Base-by-base conservation (phyloP, 2,113 vertebrate genomes). In the Perca fluviatilis region DNA sequence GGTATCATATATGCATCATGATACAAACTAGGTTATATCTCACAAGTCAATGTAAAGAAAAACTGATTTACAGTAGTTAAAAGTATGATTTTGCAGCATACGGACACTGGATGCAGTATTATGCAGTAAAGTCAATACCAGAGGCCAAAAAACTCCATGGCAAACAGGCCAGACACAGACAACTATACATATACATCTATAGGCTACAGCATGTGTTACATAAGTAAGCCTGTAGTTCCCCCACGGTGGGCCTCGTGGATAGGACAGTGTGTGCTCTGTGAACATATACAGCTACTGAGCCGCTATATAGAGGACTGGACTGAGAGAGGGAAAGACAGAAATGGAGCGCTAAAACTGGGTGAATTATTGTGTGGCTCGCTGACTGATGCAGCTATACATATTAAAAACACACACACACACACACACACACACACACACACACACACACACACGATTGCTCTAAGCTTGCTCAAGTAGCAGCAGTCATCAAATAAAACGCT, bases 201-300 rank as follows among this genome's bases (percentile, higher is more conserved):
- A 88, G 68, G 54, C 69, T 76, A 67, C 63, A 73, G 70, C 63
- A 1, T 47, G 60, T 51, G 74, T 86, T 91, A 83, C 78, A 82
- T 89, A 87, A 90, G 79, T 53, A 23, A 19, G 69, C 46, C 84
- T 63, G 77, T 18, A 80, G 74, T 56, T 77, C 46, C 86, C 91
- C 88, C 65, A 60, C 18, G 3, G 67, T 14, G 74, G 91, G 89
- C 90, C 90, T 84, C 87, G 63, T 60, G 64, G 60, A 86, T 80
- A 67, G 79, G 75, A 84, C 71, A 80, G 86, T 75, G 75, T 86
- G 85, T 77, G 78, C 87, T 90, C 78, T 85, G 81, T 86, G 71
- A 77, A 79, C 80, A 60, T 53, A 61, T 21, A 77, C 72, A 76
- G 79, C 85, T 68, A 75, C 49, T 56, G 73, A 70, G 76, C 69